Evolutionary conservation across 2,888 invertebrate species (phyloP), one percentile per base, ranked within the genome.

Genomic region (Syrphus vitripennis): DNA sequence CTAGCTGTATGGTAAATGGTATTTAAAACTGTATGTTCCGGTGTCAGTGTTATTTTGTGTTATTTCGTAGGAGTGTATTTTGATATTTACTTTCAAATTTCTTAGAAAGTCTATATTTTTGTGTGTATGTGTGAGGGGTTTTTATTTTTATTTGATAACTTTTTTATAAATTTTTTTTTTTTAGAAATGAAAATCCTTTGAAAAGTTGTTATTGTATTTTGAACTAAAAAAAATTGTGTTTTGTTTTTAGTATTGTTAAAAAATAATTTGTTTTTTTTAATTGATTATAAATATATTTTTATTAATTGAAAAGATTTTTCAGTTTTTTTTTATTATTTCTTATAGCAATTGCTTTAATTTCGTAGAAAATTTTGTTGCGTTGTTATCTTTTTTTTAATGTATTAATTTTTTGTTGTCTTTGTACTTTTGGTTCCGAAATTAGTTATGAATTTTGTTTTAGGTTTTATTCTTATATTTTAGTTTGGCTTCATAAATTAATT

Each of bases 21-120:
- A 92, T 90, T 91, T 88, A 89, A 91, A 92, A 92, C 92, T 92
- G 92, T 92, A 87, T 92, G 92, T 92, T 89, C 92, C 92, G 92
- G 92, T 92, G 92, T 92, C 92, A 92, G 92, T 92, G 92, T 92
- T 90, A 89, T 88, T 90, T 89, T 89, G 89, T 90, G 89, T 88
- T 83, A 86, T 89, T 90, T 88, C 83, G 88, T 88, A 88, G 88
- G 88, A 87, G 87, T 83, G 89, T 91, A 92, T 92, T 89, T 91
- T 92, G 92, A 83, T 88, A 83, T 77, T 88, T 83, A 69, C 75
- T 77, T 59, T 76, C 78, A 72, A 86, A 76, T 80, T 87, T 45
- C 26, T 31, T 72, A 59, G 63, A 86, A 77, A 72, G 55, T 63
- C 61, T 84, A 75, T 78, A 40, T 16, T 74, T 71, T 50, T 65